These are phyloP conservation scores for Agrilus biguttatus DNA, from an alignment of 2,888 invertebrate species.

Conservation along the genomic window DNA sequence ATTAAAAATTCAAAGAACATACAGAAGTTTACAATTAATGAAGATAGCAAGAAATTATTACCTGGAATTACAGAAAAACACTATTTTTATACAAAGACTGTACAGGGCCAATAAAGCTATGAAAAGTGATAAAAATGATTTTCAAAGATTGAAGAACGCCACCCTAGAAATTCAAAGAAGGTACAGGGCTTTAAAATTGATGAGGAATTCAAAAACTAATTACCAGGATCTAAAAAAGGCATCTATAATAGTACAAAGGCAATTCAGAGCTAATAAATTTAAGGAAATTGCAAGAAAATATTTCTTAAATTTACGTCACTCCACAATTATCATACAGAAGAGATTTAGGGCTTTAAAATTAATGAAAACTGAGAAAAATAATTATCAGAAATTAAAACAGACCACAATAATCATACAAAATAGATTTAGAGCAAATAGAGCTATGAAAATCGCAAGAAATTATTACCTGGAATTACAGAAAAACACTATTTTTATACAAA, in stretches of 20 bases:
- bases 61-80: conserved; percentile 19
- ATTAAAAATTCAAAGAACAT: conserved; percentile 19
- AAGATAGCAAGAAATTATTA: conserved; percentile 2
- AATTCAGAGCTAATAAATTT: conserved; percentile 31
- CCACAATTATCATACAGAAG: conserved; percentile 25
- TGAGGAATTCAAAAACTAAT: conserved; percentile 9
- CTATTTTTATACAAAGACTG: conserved; percentile 24
- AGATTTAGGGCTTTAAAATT: conserved; percentile 20
- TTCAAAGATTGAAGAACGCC: conserved; percentile 20
- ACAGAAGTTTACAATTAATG: conserved; percentile 12
- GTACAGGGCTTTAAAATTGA: conserved; percentile 19
- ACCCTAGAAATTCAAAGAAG: conserved; percentile 28
- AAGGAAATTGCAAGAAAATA: conserved; percentile 20
- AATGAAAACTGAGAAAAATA: conserved; percentile 5
- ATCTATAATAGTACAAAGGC: conserved; percentile 35
- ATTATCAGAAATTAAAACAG: conserved; percentile 11
- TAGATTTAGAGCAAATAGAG: conserved; percentile 13
- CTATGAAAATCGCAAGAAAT: conserved; percentile 7
- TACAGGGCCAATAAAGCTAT: conserved; percentile 20
- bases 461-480: conserved; percentile 14
- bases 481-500: conserved; percentile 26
- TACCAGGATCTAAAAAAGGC: conserved; percentile 16
- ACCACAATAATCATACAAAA: conserved; percentile 17
- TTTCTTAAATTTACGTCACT: conserved; percentile 8
- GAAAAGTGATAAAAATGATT: conserved; percentile 22